These are phyloP conservation scores for Chrysomela aeneicollis DNA, from an alignment of 2,888 invertebrate species.

Conservation along the genomic window DNA sequence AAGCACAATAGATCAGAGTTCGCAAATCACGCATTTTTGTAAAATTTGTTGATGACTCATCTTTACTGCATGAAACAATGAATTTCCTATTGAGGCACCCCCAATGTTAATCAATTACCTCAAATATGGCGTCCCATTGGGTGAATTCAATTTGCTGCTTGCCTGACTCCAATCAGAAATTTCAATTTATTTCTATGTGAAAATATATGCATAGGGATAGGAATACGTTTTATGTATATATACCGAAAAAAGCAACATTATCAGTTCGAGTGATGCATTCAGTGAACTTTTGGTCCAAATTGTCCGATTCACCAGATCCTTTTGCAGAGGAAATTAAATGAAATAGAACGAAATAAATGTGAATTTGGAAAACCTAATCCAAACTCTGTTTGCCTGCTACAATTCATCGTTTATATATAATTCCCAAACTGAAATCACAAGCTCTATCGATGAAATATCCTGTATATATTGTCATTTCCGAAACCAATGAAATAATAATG, in stretches of 20 bases:
- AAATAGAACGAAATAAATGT: not conserved
- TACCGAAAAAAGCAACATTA: conserved; percentile 23
- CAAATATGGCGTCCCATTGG: conserved; percentile 30
- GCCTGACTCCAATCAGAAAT: conserved; percentile 36
- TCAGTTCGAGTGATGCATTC: not conserved
- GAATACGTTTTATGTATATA: conserved; percentile 12
- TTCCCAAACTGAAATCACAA: too few species aligned
- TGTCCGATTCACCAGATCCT: not conserved
- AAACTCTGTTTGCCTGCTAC: too few species aligned
- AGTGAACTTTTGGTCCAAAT: not conserved
- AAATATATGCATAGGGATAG: conserved; percentile 23
- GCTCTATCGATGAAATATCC: too few species aligned
- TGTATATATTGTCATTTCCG: too few species aligned
- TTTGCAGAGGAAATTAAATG: not conserved
- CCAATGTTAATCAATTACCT: conserved; percentile 34
- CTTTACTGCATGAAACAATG: conserved; percentile 12
- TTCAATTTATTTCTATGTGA: conserved; percentile 36
- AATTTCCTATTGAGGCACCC: conserved; percentile 24
- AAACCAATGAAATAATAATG: too few species aligned
- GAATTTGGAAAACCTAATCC: not conserved
- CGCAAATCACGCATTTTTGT: too few species aligned
- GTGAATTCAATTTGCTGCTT: conserved; percentile 34
- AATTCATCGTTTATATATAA: too few species aligned
- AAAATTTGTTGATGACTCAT: conserved; percentile 10
- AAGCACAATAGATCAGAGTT: too few species aligned